These are phyloP conservation scores for Vannuccia rotundouncinata DNA, from an alignment of 2,888 invertebrate species.

Conservation along the genomic window DNA sequence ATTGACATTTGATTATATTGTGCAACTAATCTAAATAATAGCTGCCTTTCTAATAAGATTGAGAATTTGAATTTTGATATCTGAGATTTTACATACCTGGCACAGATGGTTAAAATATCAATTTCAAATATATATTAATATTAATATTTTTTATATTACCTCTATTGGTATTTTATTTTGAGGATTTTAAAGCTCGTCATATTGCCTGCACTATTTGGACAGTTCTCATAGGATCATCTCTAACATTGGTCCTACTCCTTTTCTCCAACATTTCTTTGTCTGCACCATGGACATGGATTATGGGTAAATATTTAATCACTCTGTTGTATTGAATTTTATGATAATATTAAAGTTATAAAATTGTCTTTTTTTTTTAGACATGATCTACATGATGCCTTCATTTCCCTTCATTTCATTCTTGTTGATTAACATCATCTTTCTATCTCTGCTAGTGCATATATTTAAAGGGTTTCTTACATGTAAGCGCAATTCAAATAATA, in stretches of 20 bases:
- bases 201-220: background rate
- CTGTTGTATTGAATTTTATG: background rate
- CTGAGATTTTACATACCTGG: too few relatives aligned
- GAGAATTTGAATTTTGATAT: too few relatives aligned
- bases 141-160: too few relatives aligned
- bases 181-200: conserved; percentile 11
- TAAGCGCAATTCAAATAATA: background rate
- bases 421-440: background rate
- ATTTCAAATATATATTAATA: too few relatives aligned
- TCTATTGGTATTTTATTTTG: background rate
- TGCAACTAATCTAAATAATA: too few relatives aligned
- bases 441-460: background rate
- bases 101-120: too few relatives aligned
- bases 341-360: background rate
- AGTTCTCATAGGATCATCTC: background rate
- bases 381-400: background rate
- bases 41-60: too few relatives aligned
- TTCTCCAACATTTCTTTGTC: background rate
- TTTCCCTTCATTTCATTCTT: background rate
- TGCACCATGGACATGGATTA: background rate
- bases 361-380: background rate
- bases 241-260: background rate
- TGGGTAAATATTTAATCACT: background rate
- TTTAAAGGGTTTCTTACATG: background rate
- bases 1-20: too few relatives aligned